These are phyloP conservation scores for Philotrypesis tridentata DNA, from an alignment of 1,140 invertebrate genomes.

Conservation along the genomic window DNA sequence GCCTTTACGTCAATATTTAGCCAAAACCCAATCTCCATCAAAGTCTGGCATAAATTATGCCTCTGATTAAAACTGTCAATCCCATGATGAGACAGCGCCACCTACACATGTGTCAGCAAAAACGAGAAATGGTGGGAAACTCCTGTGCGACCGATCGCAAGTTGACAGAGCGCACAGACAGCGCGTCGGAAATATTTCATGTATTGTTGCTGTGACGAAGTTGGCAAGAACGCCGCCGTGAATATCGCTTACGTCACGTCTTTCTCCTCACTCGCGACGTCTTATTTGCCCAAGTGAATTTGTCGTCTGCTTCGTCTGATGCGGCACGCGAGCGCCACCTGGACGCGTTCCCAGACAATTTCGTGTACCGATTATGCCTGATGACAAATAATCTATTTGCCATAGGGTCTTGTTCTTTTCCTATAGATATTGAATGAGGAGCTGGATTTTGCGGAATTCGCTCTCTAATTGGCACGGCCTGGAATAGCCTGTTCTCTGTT, in stretches of 20 bases:
- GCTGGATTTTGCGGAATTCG: neutral
- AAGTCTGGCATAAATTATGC: neutral
- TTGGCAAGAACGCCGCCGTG: slow-evolving; percentile 22
- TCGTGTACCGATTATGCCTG: neutral
- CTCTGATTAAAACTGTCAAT: neutral
- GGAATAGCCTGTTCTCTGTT: neutral
- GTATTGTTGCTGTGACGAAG: slow-evolving; percentile 44
- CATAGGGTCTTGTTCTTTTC: neutral
- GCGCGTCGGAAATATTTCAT: slow-evolving; percentile 35
- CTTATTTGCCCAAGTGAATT: slow-evolving; percentile 57
- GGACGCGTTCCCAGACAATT: neutral
- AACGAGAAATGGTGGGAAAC: neutral
- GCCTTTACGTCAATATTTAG: neutral
- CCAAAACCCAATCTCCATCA: neutral
- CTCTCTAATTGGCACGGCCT: neutral
- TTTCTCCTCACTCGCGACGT: slow-evolving; percentile 39
- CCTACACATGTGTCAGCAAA: neutral
- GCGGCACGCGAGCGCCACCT: neutral
- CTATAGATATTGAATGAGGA: neutral
- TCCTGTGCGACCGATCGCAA: slow-evolving; percentile 2
- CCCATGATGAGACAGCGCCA: neutral
- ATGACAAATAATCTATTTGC: neutral
- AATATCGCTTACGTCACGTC: slow-evolving; percentile 48
- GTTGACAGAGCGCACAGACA: slow-evolving; percentile 3
- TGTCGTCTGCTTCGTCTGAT: slow-evolving; percentile 35